Conservation (phyloP, 2,113 vertebrate species). For the Tyrannus savana region DNA sequence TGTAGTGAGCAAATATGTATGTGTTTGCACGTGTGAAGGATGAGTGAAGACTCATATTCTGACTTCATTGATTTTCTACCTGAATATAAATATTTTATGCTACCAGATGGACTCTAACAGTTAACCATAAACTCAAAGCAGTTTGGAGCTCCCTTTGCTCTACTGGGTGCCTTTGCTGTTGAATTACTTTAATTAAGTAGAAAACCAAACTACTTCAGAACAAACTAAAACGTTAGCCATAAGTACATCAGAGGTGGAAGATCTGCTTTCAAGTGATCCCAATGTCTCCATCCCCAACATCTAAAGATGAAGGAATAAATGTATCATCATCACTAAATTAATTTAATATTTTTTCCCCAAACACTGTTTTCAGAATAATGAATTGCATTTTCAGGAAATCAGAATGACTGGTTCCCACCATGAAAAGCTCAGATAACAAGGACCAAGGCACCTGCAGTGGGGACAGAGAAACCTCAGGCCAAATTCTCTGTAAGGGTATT, state of each 20-base stretch:
- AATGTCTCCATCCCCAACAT: neutral
- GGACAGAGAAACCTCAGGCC: neutral
- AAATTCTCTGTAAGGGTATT: neutral
- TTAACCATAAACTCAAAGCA: neutral
- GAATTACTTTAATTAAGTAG: neutral
- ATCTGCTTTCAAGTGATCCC: neutral
- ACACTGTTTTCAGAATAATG: neutral
- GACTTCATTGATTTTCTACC: neutral
- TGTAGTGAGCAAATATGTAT: fast-evolving
- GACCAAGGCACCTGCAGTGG: neutral
- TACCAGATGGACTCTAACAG: neutral
- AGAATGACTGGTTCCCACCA: neutral
- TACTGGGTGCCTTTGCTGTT: neutral
- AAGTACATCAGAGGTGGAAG: neutral
- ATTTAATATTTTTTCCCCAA: neutral
- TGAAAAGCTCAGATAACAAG: neutral
- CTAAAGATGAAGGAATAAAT: neutral
- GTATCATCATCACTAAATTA: neutral
- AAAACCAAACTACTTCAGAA: neutral
- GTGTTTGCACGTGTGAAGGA: neutral
- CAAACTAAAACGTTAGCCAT: neutral
- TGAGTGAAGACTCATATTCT: neutral
- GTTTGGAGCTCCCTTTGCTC: neutral
- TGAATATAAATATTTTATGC: neutral
- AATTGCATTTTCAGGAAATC: neutral